Conservation (phyloP, 1,140 invertebrate species). For the Drosophila lacteicornis region DNA sequence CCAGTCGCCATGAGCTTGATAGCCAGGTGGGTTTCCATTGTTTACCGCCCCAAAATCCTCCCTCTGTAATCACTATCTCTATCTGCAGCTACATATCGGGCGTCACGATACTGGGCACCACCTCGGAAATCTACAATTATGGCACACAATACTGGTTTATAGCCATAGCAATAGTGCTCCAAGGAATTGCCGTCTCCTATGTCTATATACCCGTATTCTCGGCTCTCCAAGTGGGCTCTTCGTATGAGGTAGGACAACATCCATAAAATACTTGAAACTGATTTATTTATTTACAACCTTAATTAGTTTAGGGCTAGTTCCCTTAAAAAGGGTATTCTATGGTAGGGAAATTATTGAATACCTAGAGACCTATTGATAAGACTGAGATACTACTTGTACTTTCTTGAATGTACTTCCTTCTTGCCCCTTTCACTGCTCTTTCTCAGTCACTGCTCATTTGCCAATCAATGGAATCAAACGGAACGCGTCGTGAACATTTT, state of each 20-base stretch:
- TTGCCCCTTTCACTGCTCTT: not conserved
- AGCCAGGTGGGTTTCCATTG: conserved; percentile 88
- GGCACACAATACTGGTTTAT: conserved; percentile 93
- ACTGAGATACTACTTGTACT: conserved; percentile 1
- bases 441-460: not conserved
- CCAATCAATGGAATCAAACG: conserved; percentile 24
- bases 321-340: not conserved
- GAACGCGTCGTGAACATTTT: conserved; percentile 34
- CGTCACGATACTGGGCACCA: conserved; percentile 94
- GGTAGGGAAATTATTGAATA: not conserved
- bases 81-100: conserved; percentile 92
- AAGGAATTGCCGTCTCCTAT: conserved; percentile 88
- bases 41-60: not conserved
- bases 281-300: conserved; percentile 29
- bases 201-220: conserved; percentile 95
- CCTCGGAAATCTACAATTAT: conserved; percentile 94
- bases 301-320: conserved; percentile 8
- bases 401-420: conserved; percentile 1
- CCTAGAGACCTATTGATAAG: not conserved
- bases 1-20: conserved; percentile 93
- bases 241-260: conserved; percentile 90
- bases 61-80: conserved; percentile 51
- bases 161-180: conserved; percentile 88
- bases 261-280: conserved; percentile 26
- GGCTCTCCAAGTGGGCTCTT: conserved; percentile 91